Base-by-base conservation (phyloP, 2,797 vertebrate species). In the Oreonectes daqikongensis region DNA sequence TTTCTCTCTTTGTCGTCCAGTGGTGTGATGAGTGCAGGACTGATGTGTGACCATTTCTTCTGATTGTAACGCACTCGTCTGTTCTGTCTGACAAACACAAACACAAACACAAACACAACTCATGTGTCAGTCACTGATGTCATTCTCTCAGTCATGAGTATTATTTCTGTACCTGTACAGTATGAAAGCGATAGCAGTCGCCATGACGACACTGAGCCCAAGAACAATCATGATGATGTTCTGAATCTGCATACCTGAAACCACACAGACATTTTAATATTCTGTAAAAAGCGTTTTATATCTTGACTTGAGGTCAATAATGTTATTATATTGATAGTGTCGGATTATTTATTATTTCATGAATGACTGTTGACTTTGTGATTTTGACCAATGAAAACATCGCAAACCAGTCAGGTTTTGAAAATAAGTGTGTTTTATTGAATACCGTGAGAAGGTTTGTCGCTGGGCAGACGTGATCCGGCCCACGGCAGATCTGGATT, bases 11-110 rank as follows among this genome's bases (percentile, higher is more conserved):
- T 92, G 48, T 90, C 88, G 78, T 97, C 94, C 84, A 98, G 84
- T 71, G 92, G 91, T 0, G 88, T 79, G 84, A 99, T 93, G 50
- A 93, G 87, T 28, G 95, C 93, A 14, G 91, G 64, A 15, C 91
- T 81, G 81, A 99, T 96, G 84, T 98, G 94, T 20, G 92, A 96
- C 96, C 97, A 98, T 79, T 93, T 93, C 86, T 95, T 96, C 81
- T 91, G 91, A 59, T 90, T 87, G 52, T 80, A 85, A 28, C 93
- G 90, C 26, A 93, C 92, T 85, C 84, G 92, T 82, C 87, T 94
- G 83, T 95, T 98, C 83, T 96, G 95, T 86, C 97, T 99, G 79
- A 57, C 73, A 88, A 75, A 32, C 12, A 30, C 17, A n/a, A n/a
- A n/a, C n/a, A n/a, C n/a, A n/a, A n/a, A n/a, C n/a, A n/a, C n/a